Conservation (phyloP, 1,140 invertebrate species). For the Nilaparvata lugens region DNA sequence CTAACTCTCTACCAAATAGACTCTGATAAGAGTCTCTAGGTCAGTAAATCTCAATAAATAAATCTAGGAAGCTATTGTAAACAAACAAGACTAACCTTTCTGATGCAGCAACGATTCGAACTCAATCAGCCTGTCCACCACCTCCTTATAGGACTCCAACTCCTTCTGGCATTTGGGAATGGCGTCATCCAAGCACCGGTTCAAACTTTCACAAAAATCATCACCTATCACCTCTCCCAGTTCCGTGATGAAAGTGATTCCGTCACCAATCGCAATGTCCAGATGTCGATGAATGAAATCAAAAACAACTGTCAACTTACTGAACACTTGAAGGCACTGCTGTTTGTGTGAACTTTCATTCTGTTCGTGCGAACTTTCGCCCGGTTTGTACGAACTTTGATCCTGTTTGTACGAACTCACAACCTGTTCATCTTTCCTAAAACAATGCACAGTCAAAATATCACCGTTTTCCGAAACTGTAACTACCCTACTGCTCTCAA, state of each 20-base stretch:
- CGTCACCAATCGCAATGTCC: slow-evolving; percentile 39
- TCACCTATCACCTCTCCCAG: slow-evolving; percentile 50
- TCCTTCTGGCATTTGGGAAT: slow-evolving; percentile 64
- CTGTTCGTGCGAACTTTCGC: neutral
- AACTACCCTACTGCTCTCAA: slow-evolving; percentile 1
- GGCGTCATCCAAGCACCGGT: slow-evolving; percentile 61
- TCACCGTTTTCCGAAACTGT: neutral
- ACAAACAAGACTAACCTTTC: slow-evolving; percentile 37
- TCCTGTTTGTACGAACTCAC: neutral
- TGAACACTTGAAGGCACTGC: slow-evolving; percentile 7
- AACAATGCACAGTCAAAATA: neutral
- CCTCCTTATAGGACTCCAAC: slow-evolving; percentile 50
- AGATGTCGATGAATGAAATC: slow-evolving; percentile 18
- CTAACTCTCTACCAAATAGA: too few relatives aligned
- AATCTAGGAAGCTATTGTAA: too few relatives aligned
- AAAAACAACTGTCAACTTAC: slow-evolving; percentile 16
- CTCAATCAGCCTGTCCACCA: slow-evolving; percentile 50
- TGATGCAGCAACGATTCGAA: slow-evolving; percentile 55
- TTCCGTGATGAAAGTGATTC: slow-evolving; percentile 46
- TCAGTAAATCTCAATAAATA: too few relatives aligned
- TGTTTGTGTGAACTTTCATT: neutral
- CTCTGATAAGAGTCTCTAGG: too few relatives aligned
- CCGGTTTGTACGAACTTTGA: too few relatives aligned
- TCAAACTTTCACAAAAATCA: slow-evolving; percentile 55
- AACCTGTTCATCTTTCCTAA: neutral